A percentile compares a stretch with the other conserved stretches of the same genome.
Conservation (phyloP, 2,797 vertebrate species). For the Tinamus major region DNA sequence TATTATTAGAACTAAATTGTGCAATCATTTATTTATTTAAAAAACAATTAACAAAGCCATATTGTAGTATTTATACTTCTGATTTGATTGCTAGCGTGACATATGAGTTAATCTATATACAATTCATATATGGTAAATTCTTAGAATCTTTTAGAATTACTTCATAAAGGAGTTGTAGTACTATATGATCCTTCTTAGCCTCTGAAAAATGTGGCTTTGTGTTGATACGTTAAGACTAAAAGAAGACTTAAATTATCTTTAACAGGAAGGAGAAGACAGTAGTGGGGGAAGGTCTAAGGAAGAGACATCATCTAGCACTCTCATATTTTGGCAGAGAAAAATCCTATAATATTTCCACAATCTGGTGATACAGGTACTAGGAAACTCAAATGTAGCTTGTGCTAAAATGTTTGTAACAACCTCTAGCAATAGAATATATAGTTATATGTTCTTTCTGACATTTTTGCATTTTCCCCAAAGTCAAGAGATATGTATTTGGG, state of each 20-base stretch:
- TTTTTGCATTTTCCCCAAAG: neutral
- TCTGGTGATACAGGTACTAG: neutral
- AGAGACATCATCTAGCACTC: neutral
- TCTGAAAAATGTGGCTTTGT: neutral
- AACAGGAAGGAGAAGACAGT: neutral
- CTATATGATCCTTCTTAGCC: neutral
- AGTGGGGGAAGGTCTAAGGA: fast-evolving
- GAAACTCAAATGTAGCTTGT: neutral
- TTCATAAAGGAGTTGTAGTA: neutral
- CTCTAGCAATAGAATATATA: neutral
- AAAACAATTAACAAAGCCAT: neutral
- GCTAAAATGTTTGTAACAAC: neutral
- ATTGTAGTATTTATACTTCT: neutral
- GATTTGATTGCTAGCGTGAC: neutral
- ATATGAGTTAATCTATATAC: neutral
- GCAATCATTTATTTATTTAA: neutral
- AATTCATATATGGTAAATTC: neutral
- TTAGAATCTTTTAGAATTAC: neutral
- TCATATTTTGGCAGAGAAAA: neutral
- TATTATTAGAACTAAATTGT: neutral
- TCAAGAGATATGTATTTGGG: neutral
- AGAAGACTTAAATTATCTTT: neutral
- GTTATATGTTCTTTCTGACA: neutral
- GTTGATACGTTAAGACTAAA: neutral
- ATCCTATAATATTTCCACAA: neutral